Evolutionary conservation across 2,113 vertebrate species (phyloP).

Genomic region (Pluvianellus socialis): DNA sequence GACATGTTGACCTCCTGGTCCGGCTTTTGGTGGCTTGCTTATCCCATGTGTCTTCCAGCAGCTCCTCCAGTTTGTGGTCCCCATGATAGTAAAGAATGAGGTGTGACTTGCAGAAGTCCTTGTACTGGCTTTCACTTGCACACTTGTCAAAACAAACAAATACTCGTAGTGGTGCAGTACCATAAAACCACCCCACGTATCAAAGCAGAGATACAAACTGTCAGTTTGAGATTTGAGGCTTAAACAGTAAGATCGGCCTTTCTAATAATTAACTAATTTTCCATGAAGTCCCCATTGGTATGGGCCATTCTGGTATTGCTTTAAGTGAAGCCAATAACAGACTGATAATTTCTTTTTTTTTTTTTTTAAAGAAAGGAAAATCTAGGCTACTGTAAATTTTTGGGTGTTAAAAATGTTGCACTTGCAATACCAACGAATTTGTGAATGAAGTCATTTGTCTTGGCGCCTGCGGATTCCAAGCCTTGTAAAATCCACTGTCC

Average conservation of each 20-base stretch:
- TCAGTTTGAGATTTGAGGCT: not conserved
- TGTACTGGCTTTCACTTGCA: not conserved
- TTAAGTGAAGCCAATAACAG: not conserved
- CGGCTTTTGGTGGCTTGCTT: not conserved
- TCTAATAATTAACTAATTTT: not conserved
- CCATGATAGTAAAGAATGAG: accelerated
- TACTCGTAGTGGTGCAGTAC: not conserved
- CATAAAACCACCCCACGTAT: not conserved
- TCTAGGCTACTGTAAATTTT: not conserved
- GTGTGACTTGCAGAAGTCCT: not conserved
- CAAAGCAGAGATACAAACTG: not conserved
- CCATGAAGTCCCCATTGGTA: not conserved
- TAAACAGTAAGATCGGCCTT: not conserved
- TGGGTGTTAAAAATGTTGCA: not conserved
- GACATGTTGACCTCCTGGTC: not conserved
- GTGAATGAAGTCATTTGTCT: not conserved
- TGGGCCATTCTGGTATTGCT: not conserved
- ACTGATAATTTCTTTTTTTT: too few species aligned
- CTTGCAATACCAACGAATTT: not conserved
- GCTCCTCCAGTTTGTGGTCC: not conserved
- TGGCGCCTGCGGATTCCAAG: not conserved
- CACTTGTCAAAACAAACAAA: not conserved
- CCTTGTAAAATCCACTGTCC: not conserved
- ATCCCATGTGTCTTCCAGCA: not conserved
- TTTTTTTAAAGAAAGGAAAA: not conserved